A percentile compares a stretch with the other conserved stretches of the same genome.
Conservation (phyloP, 1,140 invertebrate genomes). For the Phenacoccus solenopsis region DNA sequence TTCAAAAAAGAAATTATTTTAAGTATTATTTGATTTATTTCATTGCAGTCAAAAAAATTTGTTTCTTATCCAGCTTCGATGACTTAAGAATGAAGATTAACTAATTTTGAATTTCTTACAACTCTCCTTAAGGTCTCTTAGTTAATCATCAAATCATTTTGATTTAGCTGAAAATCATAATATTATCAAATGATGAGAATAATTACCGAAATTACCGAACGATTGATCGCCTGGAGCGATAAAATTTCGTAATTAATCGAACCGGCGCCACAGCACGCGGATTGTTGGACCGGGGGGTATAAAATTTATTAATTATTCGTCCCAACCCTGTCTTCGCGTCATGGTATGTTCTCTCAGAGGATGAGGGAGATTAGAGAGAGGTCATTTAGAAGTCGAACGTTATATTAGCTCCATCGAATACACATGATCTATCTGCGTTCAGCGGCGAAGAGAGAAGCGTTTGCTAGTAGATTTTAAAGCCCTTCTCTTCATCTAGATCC, state of each 20-base stretch:
- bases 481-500: not conserved
- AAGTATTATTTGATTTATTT: too few relatives aligned
- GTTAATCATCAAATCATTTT: too few relatives aligned
- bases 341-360: not conserved
- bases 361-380: not conserved
- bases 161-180: too few relatives aligned
- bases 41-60: too few relatives aligned
- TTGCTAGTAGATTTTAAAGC: not conserved
- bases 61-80: too few relatives aligned
- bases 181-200: too few relatives aligned
- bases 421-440: not conserved
- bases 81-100: too few relatives aligned
- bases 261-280: not conserved
- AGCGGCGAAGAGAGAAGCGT: not conserved
- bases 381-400: not conserved
- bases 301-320: slow-evolving; percentile 4
- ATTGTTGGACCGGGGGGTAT: not conserved
- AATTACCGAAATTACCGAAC: too few relatives aligned
- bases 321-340: not conserved
- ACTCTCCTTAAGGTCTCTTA: too few relatives aligned
- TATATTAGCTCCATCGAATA: not conserved
- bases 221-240: not conserved
- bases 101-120: too few relatives aligned
- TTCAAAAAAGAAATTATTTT: too few relatives aligned
- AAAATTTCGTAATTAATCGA: not conserved